These are phyloP conservation scores for Scaptodrosophila lebanonensis DNA, from an alignment of 1,140 invertebrate genomes.

Conservation along the genomic window DNA sequence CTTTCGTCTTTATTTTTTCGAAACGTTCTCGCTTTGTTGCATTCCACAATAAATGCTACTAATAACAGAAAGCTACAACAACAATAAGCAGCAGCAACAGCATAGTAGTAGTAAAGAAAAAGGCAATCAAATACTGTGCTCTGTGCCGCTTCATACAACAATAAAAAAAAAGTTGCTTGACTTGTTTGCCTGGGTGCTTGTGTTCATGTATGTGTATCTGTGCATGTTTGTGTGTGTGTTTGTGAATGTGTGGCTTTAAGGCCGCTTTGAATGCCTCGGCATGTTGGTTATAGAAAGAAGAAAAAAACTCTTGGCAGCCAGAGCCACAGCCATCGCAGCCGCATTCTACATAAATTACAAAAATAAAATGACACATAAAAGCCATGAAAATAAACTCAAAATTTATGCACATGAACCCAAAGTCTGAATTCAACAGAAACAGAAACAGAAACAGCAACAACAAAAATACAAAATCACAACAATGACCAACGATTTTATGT, in stretches of 20 bases:
- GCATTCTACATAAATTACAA: slow-evolving; percentile 57
- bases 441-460: slow-evolving; percentile 21
- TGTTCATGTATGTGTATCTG: slow-evolving; percentile 5
- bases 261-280: slow-evolving; percentile 30
- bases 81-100: slow-evolving; percentile 13
- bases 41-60: slow-evolving; percentile 74
- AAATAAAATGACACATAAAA: slow-evolving; percentile 47
- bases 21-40: slow-evolving; percentile 74
- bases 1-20: slow-evolving; percentile 53
- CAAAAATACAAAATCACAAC: slow-evolving; percentile 20
- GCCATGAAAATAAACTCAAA: slow-evolving; percentile 42
- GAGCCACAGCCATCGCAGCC: slow-evolving; percentile 17
- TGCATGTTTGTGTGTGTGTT: slow-evolving; percentile 17
- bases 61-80: slow-evolving; percentile 58
- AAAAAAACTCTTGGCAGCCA: slow-evolving; percentile 13
- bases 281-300: slow-evolving; percentile 20
- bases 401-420: too few species aligned
- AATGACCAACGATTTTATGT: too few species aligned
- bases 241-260: slow-evolving; percentile 40
- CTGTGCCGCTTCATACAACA: slow-evolving; percentile 49
- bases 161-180: slow-evolving; percentile 63
- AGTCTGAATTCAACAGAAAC: too few species aligned
- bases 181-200: slow-evolving; percentile 44
- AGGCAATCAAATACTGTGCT: slow-evolving; percentile 63
- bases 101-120: slow-evolving; percentile 43